phyloP scores from a whole-genome alignment of 2,888 invertebrate species.

The Masnerella sp. region DNA sequence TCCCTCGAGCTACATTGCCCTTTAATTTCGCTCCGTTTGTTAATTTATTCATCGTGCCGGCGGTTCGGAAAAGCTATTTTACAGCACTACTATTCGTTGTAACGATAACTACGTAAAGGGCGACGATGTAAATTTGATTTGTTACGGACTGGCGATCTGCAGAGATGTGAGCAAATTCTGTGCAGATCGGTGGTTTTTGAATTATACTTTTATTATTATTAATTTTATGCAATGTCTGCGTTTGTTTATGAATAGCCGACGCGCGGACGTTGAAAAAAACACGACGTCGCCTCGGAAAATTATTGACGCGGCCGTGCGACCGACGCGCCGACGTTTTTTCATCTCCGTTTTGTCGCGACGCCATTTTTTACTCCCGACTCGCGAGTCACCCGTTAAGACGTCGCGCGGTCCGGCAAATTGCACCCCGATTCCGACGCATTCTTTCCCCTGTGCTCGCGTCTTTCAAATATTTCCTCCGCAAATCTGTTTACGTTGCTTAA shows the following conservation, averaged over 20 bases:
- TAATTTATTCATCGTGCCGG: conserved; percentile 61
- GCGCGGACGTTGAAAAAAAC: conserved; percentile 3
- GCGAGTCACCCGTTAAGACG: conserved; percentile 15
- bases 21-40: conserved; percentile 61
- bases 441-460: not conserved
- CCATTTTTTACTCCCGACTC: conserved; percentile 28
- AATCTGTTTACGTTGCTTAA: too few species aligned
- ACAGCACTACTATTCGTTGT: conserved; percentile 59
- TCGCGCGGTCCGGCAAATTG: conserved; percentile 9
- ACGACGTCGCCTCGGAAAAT: not conserved
- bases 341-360: conserved; percentile 33
- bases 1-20: conserved; percentile 60
- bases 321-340: conserved; percentile 30
- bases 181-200: conserved; percentile 55
- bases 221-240: conserved; percentile 41
- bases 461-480: too few species aligned
- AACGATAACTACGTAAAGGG: conserved; percentile 58
- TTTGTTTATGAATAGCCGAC: conserved; percentile 43
- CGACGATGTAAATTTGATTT: conserved; percentile 60
- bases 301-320: conserved; percentile 29
- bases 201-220: conserved; percentile 54
- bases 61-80: conserved; percentile 61
- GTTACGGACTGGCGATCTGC: conserved; percentile 58
- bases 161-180: conserved; percentile 51
- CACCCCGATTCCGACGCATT: not conserved